Evolutionary conservation across 2,797 vertebrate genomes (phyloP), one percentile per base, ranked within the genome.

Genomic region (Chloroceryle inda): DNA sequence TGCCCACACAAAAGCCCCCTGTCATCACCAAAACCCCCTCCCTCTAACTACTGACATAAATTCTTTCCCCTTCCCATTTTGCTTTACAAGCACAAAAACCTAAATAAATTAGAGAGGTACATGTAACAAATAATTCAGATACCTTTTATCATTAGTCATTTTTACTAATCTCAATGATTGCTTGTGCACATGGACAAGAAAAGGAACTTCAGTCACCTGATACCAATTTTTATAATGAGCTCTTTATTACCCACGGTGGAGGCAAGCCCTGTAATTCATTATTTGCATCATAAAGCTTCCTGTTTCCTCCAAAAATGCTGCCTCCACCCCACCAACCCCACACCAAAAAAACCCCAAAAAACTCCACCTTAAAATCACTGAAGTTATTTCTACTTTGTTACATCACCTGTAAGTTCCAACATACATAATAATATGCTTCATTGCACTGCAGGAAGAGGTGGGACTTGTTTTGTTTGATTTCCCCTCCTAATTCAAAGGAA

Each of bases 311-410:
- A 27, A 42, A 50, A 40, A 24, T 7, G 16, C 1, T 7, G 1
- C 13, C 26, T 4, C 2, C 3, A 7, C 17, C 37, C 8, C 26
- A 26, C 37, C 10, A 15, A 11, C 6, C 2, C 1, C 6, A 3
- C 2, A 7, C 2, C 8, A 0, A 6, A n/a, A 69, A 64, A 29
- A 8, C 22, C 40, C 14, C 23, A 33, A 13, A 40, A 44, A 40
- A 40, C 13, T 14, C 38, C 38, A 40, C 38, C 20, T 21, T 45
- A 45, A 45, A 22, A 10, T 45, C 42, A 45, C 56, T 53, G 14
- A 26, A 72, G 8, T 73, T 50, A 29, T 40, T 80, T 44, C 20
- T 64, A 16, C 16, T 22, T 77, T 6, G 4, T 52, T 56, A 61
- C 35, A 37, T 53, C 29, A 37, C 33, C 53, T 0, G 2, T 16